Evolutionary conservation across 1,140 invertebrate species (phyloP), one percentile per base, ranked within the genome.

Genomic region (Paralvinella palmiformis): DNA sequence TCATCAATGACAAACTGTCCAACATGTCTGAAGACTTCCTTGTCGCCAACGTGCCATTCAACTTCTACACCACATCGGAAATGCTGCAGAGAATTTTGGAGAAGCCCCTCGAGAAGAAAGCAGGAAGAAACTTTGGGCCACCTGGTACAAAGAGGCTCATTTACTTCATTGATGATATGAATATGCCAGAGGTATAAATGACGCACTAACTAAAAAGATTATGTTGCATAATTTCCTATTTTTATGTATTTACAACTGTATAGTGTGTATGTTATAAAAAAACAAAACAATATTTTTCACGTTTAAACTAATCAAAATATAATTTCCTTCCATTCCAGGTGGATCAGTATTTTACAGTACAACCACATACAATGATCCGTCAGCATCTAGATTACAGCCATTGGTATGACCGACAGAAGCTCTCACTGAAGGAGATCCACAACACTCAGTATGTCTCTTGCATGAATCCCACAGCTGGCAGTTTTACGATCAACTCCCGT

Each of bases 121-220:
- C 94, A 44, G 94, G 94, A 2, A 85, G 92, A 69, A 96, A 95
- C 82, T 98, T 90, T 73, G 95, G 93, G 4, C 95, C 95, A 24
- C 93, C 93, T 2, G 93, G 94, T 35, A 94, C 88, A 71, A 95
- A 96, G 79, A 90, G 88, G 0, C 81, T 98, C n/a, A 88, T 97
- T 64, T 97, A 96, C 76, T 98, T 97, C 78, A 89, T 97, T 63
- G 95, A 97, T 76, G 94, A 98, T 73, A 90, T 97, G 88, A 98
- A 98, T 76, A 97, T 97, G 94, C 94, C 94, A 17, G 92, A 96
- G 84, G 93, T 93, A 73, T 67, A 57, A n/a, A n/a, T 63, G n/a
- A n/a, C n/a, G n/a, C n/a, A n/a, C 24, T 33, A 45, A 33, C 13
- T 52, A 10, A 48, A 31, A 20, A 10, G 59, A 15, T 62, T 20